Evolutionary conservation across 2,113 vertebrate genomes (phyloP), one percentile per base, ranked within the genome.

Genomic region (Psettodes erumei): DNA sequence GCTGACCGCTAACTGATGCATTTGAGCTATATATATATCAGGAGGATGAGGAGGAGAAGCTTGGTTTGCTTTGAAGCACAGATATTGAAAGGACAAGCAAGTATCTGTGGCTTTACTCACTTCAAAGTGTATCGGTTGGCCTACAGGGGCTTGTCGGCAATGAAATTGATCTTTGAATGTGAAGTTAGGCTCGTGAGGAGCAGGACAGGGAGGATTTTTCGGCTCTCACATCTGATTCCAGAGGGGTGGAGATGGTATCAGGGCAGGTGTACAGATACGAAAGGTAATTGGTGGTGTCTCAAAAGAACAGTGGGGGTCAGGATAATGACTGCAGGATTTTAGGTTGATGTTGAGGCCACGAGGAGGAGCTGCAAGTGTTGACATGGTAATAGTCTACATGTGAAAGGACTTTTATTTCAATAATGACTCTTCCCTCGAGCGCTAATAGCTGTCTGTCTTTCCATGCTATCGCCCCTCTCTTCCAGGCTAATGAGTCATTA

Each of bases 401-500:
- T 65, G 62, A 77, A 81, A 68, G 45, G 37, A 25, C 58, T 60
- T 72, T 15, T 56, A 6, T 78, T 87, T 65, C 62, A 81, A 40
- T 67, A 82, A 65, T 45, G 56, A 69, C 55, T 58, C 43, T 79
- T n/a, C 47, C 75, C 53, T 72, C 47, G 50, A 71, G 66, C 19
- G 2, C 71, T 84, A 69, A 71, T 81, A 69, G 63, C 55, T 60
- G 62, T 61, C 55, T 72, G 58, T 82, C 59, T 78, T 47, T 76
- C 65, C 81, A 77, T 79, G 75, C 78, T 75, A 64, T 56, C 77
- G 50, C 54, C 33, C 70, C 86, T 87, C 78, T 90, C 74, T 86
- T 84, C 79, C 76, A 86, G 83, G 78, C 78, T 90, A 80, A 82
- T 86, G 54, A 88, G 35, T 80, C 69, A 59, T 77, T 77, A 65